A percentile compares a stretch with the other conserved stretches of the same genome.
These are phyloP conservation scores for Oreortyx pictus DNA, from an alignment of 2,797 vertebrate species.

Conservation along the genomic window DNA sequence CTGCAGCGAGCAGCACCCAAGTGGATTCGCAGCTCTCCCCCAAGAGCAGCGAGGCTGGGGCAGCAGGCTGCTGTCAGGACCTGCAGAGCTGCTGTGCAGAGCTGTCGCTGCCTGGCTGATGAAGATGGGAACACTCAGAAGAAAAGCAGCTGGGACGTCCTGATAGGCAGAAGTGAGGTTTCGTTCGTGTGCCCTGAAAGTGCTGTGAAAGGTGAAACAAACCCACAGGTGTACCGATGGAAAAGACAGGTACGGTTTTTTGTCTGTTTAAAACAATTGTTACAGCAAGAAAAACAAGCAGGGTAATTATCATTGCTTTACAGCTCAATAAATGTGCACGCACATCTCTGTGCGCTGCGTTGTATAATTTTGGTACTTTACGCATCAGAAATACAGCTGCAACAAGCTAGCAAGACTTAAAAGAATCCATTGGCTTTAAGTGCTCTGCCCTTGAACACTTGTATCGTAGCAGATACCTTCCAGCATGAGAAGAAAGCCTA, in stretches of 20 bases:
- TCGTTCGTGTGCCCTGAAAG: slow-evolving; percentile 8
- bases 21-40: neutral
- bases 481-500: neutral
- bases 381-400: neutral
- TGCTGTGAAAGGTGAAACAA: neutral
- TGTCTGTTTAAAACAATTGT: slow-evolving; percentile 5
- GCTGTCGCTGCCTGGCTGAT: neutral
- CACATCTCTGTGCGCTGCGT: neutral
- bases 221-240: slow-evolving; percentile 12
- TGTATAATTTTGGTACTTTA: neutral
- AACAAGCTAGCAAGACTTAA: neutral
- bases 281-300: neutral
- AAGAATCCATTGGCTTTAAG: neutral
- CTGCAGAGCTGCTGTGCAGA: neutral
- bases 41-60: neutral
- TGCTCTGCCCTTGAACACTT: neutral
- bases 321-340: neutral
- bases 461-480: neutral
- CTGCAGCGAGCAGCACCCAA: neutral
- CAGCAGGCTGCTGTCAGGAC: neutral
- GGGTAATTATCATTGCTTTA: neutral
- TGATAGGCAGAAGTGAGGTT: neutral
- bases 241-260: slow-evolving; percentile 69
- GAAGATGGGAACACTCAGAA: neutral
- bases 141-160: neutral